Percentiles rank a stretch among this genome's conserved stretches.
phyloP scores from a whole-genome alignment of 1,140 invertebrate species.

The Tetramorium simillimum region DNA sequence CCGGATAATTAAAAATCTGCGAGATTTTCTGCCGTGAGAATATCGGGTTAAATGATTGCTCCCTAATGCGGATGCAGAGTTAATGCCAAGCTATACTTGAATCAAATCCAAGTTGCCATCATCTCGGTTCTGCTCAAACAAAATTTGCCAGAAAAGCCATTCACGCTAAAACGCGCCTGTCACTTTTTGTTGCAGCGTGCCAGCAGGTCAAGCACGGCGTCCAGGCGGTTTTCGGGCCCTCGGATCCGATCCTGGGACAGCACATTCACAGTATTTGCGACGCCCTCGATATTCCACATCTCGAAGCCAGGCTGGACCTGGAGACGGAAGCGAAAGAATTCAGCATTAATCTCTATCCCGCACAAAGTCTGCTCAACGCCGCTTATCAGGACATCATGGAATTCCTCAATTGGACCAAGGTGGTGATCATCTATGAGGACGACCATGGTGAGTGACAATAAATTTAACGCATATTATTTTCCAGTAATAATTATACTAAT shows the following conservation, averaged over 20 bases:
- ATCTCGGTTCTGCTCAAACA: background rate
- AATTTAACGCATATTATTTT: background rate
- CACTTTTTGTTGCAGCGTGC: conserved; percentile 86
- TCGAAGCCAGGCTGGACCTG: conserved; percentile 88
- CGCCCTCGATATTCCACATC: conserved; percentile 90
- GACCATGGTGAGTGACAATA: conserved; percentile 87
- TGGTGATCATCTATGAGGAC: conserved; percentile 91
- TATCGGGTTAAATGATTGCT: background rate
- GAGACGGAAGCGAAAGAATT: conserved; percentile 86
- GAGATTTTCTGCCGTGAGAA: background rate
- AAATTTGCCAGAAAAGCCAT: background rate
- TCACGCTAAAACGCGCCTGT: background rate
- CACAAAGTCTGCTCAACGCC: conserved; percentile 88
- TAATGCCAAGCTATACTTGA: background rate
- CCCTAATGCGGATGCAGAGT: background rate
- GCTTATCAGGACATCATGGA: conserved; percentile 89
- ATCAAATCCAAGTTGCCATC: background rate
- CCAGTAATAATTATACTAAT: background rate
- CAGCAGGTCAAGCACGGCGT: conserved; percentile 88
- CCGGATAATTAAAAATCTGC: conserved; percentile 29
- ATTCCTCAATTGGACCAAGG: conserved; percentile 90
- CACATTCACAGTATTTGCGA: conserved; percentile 91
- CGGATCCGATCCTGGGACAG: conserved; percentile 87
- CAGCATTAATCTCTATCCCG: conserved; percentile 90
- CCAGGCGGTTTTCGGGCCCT: conserved; percentile 89